phyloP scores from a whole-genome alignment of 2,113 vertebrate genomes.

The Otus sunia region DNA sequence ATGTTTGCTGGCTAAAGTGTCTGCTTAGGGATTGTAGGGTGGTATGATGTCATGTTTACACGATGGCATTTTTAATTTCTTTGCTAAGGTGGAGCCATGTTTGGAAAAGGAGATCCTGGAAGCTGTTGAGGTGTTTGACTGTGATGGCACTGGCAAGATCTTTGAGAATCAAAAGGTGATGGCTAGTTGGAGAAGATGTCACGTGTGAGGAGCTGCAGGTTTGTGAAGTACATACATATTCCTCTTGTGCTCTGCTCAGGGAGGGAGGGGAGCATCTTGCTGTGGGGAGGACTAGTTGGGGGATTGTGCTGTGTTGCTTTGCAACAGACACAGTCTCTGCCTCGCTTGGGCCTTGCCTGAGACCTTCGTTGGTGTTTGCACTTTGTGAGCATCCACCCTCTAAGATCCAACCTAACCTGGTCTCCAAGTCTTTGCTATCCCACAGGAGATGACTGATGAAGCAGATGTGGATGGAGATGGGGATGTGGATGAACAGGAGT shows the following conservation, averaged over 20 bases:
- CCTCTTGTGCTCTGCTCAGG: not conserved
- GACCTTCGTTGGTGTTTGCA: not conserved
- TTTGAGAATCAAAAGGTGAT: constrained; percentile 90
- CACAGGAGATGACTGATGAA: constrained; percentile 92
- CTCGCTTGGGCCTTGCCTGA: not conserved
- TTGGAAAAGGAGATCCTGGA: constrained; percentile 89
- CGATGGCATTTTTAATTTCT: not conserved
- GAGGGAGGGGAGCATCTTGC: not conserved
- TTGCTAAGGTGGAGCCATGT: constrained; percentile 84
- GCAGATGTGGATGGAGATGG: constrained; percentile 90
- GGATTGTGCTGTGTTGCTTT: not conserved
- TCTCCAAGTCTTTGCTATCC: not conserved
- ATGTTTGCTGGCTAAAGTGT: not conserved
- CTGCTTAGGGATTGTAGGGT: not conserved
- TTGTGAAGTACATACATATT: not conserved
- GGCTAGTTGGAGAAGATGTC: constrained; percentile 87
- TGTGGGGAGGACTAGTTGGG: not conserved
- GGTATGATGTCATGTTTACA: not conserved
- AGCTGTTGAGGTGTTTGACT: constrained; percentile 89
- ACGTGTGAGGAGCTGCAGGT: constrained; percentile 92
- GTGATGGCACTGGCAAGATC: constrained; percentile 89
- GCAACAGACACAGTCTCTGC: not conserved
- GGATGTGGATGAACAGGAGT: constrained; percentile 88
- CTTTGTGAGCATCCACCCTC: not conserved
- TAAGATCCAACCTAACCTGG: not conserved